A percentile compares a stretch with the other conserved stretches of the same genome.
Evolutionary conservation across 2,113 vertebrate species (phyloP).

Genomic region (Drymodes brunneopygia): DNA sequence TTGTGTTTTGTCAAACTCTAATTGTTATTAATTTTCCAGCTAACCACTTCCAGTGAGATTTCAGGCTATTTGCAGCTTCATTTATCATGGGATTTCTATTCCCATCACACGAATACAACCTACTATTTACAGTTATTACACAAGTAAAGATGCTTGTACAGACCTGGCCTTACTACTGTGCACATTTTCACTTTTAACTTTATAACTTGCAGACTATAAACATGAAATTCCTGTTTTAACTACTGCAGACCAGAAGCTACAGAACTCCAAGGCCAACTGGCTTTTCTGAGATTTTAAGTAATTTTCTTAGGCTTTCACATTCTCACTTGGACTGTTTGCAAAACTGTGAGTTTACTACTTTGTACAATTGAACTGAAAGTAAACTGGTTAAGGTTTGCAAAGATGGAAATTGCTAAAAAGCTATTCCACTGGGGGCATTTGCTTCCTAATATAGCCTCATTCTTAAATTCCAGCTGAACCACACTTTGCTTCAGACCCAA

Average conservation of each 20-base stretch:
- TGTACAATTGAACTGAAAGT: neutral
- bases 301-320: neutral
- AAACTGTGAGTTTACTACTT: neutral
- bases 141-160: neutral
- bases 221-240: neutral
- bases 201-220: neutral
- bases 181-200: neutral
- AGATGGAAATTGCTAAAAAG: conserved; percentile 14
- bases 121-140: neutral
- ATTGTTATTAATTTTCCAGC: conserved; percentile 58
- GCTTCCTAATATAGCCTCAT: neutral
- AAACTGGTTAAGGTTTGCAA: neutral
- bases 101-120: neutral
- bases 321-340: neutral
- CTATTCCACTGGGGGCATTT: neutral
- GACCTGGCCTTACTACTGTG: neutral
- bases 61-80: conserved; percentile 36
- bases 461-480: conserved; percentile 1
- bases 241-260: neutral
- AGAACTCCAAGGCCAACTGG: neutral
- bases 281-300: neutral
- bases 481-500: neutral
- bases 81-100: conserved; percentile 43
- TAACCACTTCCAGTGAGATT: conserved; percentile 25
- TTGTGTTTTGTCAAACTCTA: conserved; percentile 38